Conservation (phyloP, 2,113 vertebrate species). For the Merops nubicus region DNA sequence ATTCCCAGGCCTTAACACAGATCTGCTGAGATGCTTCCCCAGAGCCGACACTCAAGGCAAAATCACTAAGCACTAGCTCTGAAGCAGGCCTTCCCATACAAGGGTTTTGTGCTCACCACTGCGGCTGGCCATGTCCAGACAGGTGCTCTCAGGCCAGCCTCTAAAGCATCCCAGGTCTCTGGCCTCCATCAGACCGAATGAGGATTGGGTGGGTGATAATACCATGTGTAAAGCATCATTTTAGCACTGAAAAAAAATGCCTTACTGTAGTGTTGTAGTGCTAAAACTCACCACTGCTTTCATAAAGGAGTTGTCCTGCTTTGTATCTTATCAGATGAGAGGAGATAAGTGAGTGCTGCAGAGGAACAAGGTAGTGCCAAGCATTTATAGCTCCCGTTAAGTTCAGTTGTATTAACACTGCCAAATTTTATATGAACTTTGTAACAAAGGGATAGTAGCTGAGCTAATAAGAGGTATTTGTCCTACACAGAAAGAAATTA, state of each 20-base stretch:
- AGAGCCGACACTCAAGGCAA: neutral
- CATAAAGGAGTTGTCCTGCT: neutral
- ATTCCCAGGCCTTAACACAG: neutral
- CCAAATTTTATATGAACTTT: neutral
- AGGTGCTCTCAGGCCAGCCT: neutral
- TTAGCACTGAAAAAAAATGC: neutral
- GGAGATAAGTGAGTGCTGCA: neutral
- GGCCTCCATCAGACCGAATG: neutral
- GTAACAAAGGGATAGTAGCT: neutral
- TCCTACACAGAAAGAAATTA: neutral
- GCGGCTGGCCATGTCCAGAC: neutral
- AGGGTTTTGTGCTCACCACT: neutral
- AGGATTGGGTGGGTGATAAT: neutral
- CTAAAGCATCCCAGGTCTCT: neutral
- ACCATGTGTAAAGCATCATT: accelerated
- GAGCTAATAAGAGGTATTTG: neutral
- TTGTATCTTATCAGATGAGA: neutral
- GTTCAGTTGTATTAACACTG: neutral
- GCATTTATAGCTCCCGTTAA: neutral
- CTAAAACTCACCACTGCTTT: neutral
- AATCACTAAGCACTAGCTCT: accelerated
- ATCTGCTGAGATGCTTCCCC: neutral
- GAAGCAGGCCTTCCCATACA: neutral
- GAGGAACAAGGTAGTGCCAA: neutral
- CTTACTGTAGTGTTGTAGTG: neutral